Evolutionary conservation across 2,888 invertebrate species (phyloP).

Genomic region (Hoplodrina ambigua): DNA sequence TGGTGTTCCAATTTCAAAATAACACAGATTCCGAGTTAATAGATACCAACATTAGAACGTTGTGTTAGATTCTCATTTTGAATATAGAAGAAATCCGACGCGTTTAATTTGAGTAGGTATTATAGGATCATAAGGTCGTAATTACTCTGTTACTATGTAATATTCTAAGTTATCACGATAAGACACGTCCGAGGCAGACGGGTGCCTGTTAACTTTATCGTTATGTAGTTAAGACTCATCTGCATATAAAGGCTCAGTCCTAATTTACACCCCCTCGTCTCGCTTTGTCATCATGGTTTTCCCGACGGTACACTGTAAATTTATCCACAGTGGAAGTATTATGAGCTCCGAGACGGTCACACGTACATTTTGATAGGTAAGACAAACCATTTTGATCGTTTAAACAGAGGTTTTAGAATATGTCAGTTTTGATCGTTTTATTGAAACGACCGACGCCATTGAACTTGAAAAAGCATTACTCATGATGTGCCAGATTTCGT

Average conservation of each 20-base stretch:
- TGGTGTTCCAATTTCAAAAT: neutral
- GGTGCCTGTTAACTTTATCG: conserved; percentile 31
- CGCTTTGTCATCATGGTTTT: conserved; percentile 21
- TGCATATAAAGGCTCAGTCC: conserved; percentile 24
- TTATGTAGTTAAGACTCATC: conserved; percentile 28
- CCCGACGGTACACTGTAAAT: neutral
- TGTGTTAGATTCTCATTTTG: neutral
- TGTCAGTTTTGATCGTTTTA: too few relatives aligned
- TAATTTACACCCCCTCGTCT: conserved; percentile 23
- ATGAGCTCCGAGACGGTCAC: too few relatives aligned
- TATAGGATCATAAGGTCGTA: neutral
- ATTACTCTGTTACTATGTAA: conserved; percentile 6
- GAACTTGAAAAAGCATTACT: too few relatives aligned
- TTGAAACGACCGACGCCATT: too few relatives aligned
- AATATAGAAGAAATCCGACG: neutral
- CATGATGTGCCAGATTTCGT: too few relatives aligned
- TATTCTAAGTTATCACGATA: conserved; percentile 7
- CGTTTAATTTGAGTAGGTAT: conserved; percentile 9
- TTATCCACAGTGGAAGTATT: neutral
- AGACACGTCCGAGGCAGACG: conserved; percentile 39
- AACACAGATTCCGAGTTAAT: conserved; percentile 1
- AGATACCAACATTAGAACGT: conserved; percentile 10
- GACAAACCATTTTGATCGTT: too few relatives aligned
- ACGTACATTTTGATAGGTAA: too few relatives aligned
- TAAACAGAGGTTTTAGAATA: too few relatives aligned